phyloP scores from a whole-genome alignment of 1,140 invertebrate genomes.

The Cotesia typhae region DNA sequence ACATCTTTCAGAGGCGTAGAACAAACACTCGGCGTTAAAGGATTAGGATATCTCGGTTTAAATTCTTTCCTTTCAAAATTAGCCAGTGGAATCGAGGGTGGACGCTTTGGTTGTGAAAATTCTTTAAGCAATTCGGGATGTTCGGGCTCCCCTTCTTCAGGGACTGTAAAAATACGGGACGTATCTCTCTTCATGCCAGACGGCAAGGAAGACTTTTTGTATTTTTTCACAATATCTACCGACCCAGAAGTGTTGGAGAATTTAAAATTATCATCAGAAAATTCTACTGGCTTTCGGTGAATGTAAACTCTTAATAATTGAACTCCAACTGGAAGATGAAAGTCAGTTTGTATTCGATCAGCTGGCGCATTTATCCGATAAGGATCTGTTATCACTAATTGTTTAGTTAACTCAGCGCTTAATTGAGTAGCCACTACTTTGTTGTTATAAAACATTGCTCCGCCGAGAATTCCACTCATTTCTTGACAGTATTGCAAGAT shows the following conservation, averaged over 20 bases:
- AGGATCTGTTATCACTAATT: conserved; percentile 81
- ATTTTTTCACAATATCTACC: conserved; percentile 41
- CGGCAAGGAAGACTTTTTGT: conserved; percentile 52
- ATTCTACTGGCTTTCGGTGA: conserved; percentile 66
- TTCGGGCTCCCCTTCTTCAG: conserved; percentile 73
- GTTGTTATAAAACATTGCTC: conserved; percentile 82
- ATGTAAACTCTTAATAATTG: conserved; percentile 82
- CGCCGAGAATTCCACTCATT: conserved; percentile 77
- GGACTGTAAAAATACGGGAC: conserved; percentile 80
- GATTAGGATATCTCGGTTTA: conserved; percentile 61
- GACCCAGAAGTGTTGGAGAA: conserved; percentile 14
- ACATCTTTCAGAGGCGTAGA: conserved; percentile 79
- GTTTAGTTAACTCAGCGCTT: conserved; percentile 76
- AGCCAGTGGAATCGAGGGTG: background rate
- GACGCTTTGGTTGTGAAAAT: conserved; percentile 40
- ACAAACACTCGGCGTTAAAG: conserved; percentile 72
- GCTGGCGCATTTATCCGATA: conserved; percentile 82
- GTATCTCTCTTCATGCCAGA: conserved; percentile 77
- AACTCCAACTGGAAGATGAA: conserved; percentile 78
- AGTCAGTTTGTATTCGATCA: conserved; percentile 72
- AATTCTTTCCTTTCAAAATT: conserved; percentile 28
- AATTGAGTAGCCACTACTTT: conserved; percentile 83
- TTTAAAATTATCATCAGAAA: conserved; percentile 56
- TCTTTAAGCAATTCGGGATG: conserved; percentile 55
- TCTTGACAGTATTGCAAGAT: conserved; percentile 80